Percentiles rank a stretch among this genome's conserved stretches.
Conservation (phyloP, 2,797 vertebrate genomes). For the Microhierax caerulescens region DNA sequence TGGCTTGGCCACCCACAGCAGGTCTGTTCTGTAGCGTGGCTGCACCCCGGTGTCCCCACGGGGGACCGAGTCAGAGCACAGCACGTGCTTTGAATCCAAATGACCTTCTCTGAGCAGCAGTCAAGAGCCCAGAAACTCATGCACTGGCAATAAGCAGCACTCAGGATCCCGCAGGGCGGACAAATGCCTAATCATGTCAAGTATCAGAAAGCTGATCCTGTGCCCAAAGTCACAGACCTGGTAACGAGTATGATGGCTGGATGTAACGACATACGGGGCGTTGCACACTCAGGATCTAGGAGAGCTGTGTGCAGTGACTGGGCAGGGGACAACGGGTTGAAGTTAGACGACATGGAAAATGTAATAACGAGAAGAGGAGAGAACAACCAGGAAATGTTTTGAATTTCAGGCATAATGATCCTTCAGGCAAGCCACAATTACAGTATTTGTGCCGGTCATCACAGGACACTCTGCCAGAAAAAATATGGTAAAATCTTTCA, state of each 20-base stretch:
- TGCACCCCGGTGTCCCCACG: background rate
- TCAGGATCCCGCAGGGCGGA: background rate
- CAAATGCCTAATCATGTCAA: background rate
- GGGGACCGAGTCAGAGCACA: background rate
- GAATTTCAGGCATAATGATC: background rate
- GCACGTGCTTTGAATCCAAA: rapidly evolving
- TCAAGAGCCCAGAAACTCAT: background rate
- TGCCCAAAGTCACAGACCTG: background rate
- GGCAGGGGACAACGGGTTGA: background rate
- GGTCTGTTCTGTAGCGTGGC: background rate
- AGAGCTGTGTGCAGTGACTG: rapidly evolving
- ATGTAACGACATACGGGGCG: rapidly evolving
- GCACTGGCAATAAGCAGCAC: background rate
- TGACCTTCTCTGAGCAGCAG: background rate
- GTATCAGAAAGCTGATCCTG: background rate
- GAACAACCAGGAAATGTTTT: background rate
- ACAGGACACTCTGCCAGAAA: background rate
- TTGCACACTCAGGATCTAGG: background rate
- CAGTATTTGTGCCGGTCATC: background rate
- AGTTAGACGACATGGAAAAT: background rate
- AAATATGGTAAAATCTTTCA: background rate
- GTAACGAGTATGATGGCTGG: background rate
- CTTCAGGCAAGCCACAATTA: conserved; percentile 9
- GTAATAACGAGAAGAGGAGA: background rate
- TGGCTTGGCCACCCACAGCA: background rate